Evolutionary conservation across 1,140 invertebrate species (phyloP).

Genomic region (Monochamus saltuarius): DNA sequence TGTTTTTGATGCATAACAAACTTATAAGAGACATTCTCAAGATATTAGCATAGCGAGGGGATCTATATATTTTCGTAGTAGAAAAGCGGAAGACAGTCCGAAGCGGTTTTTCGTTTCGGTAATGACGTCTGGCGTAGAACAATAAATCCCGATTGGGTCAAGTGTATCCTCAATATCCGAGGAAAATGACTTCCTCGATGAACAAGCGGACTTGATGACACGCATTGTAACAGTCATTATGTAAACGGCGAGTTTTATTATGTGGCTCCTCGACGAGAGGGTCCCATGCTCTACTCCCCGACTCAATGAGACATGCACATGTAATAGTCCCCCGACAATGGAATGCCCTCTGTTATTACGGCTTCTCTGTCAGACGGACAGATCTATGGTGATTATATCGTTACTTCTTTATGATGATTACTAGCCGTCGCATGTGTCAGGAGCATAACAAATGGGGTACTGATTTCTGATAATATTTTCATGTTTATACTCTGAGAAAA

Average conservation of each 20-base stretch:
- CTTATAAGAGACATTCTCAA: too few species aligned
- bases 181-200: conserved; percentile 47
- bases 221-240: conserved; percentile 49
- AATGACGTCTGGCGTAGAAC: conserved; percentile 26
- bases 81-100: too few species aligned
- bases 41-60: too few species aligned
- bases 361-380: conserved; percentile 17
- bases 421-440: conserved; percentile 13
- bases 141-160: conserved; percentile 44
- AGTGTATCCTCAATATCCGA: conserved; percentile 41
- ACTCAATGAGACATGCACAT: conserved; percentile 24
- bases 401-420: conserved; percentile 24
- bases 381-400: conserved; percentile 20
- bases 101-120: not conserved
- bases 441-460: conserved; percentile 12
- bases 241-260: conserved; percentile 47
- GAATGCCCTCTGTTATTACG: conserved; percentile 8
- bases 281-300: conserved; percentile 4
- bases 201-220: conserved; percentile 48
- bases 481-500: not conserved
- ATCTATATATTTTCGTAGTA: too few species aligned
- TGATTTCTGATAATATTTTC: conserved; percentile 23
- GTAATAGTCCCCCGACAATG: conserved; percentile 15
- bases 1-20: too few species aligned
- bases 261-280: conserved; percentile 24